Evolutionary conservation across 2,888 invertebrate genomes (phyloP), one percentile per base, ranked within the genome.

Genomic region (Myopa testacea): DNA sequence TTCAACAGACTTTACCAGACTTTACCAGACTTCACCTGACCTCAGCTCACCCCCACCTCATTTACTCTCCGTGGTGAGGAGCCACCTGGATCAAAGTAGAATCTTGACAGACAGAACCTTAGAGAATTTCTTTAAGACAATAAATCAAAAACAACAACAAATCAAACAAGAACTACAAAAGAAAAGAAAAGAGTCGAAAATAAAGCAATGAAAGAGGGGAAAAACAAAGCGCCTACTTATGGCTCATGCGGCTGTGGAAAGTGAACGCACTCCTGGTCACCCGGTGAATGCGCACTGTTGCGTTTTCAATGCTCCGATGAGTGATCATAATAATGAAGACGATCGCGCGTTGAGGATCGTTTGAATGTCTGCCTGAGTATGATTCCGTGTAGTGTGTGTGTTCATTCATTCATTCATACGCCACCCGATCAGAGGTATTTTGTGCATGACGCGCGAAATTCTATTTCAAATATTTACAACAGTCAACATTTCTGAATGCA

Each of bases 381-480:
- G 34, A 37, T 55, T 63, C 14, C 2, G 38, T 37, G 58, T 50
- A 12, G 10, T 50, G 7, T 52, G 4, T 58, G 16, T 12, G 67
- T 58, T n/a, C n/a, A 16, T 45, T 60, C 60, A 75, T 68, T 68
- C 75, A 60, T 40, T 60, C 60, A 40, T 60, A 40, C 73, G 45
- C 70, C 26, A 63, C 70, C 63, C 78, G 62, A 74, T 74, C 63
- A 63, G 55, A 37, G 37, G 45, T 60, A 58, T 26, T 69, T 78
- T 65, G 60, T 78, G 74, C 78, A 70, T 74, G 78, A 70, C 62
- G 78, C 78, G 75, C 75, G 75, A 82, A 81, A 80, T 81, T 80
- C 80, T 80, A 76, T 80, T 83, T 80, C 82, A 81, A 82, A 82
- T 84, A 81, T 82, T 86, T 82, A 81, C 83, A 81, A 82, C 84